Base-by-base conservation (phyloP, 2,113 vertebrate species). In the Balaenoptera acutorostrata region DNA sequence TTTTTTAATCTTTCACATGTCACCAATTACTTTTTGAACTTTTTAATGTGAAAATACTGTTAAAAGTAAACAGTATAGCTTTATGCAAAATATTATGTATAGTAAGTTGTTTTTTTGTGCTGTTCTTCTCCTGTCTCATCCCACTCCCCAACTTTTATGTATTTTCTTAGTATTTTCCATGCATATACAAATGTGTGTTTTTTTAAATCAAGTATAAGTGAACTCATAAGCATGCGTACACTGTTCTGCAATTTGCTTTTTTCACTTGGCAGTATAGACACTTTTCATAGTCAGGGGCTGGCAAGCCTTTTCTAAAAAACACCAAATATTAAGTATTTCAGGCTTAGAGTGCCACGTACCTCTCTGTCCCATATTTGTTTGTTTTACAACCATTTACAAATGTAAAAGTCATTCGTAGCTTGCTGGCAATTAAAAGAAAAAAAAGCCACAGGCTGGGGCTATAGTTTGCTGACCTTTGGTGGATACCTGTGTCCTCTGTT, bases 81-180 rank as follows among this genome's bases (percentile, higher is more conserved):
- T 91, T 80, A 44, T 93, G 11, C 10, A 25, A 75, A 75, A 12
- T 66, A 11, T 21, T 25, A 5, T 44, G 1, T 64, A 31, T 14
- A 71, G 27, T 92, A 61, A 94, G 36, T 39, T 82, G 1, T 31
- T 31, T 80, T 93, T 82, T 91, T 72, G 13, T 6, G 61, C 44
- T 66, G 0, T 88, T 84, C 63, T 86, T 69, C 31, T 82, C 75
- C n/a, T 91, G 39, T 0, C 6, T 64, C 69, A 2, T 77, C 41
- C 21, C 61, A 20, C 14, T 90, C n/a, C 8, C 20, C 55, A 55
- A 29, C 66, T 4, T 13, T 36, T 33, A 7, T 81, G 6, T 92
- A 29, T 75, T 95, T 95, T 80, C 23, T 91, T 93, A 29, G 33
- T 49, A 69, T 59, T 97, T 87, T 93, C 12, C 59, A 33, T 83